These are phyloP conservation scores for Lateolabrax maculatus DNA, from an alignment of 2,797 vertebrate species.

Conservation along the genomic window DNA sequence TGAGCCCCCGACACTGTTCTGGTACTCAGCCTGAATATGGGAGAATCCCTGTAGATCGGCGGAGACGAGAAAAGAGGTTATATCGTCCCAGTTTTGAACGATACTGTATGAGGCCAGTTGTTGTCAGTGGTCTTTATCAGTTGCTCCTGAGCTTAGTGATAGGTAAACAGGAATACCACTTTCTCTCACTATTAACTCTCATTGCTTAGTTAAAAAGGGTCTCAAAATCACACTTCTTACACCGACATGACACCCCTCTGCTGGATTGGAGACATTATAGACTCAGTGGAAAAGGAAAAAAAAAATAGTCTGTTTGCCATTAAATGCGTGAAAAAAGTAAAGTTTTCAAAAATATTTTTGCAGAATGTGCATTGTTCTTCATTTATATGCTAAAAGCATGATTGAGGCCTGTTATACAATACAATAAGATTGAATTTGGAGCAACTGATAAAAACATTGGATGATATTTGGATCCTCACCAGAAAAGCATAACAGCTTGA, in stretches of 20 bases:
- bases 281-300: conserved; percentile 12
- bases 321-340: conserved; percentile 6
- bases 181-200: conserved; percentile 32
- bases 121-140: conserved; percentile 25
- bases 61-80: conserved; percentile 30
- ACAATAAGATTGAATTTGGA: background rate
- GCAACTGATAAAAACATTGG: background rate
- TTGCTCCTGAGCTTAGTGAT: conserved; percentile 3
- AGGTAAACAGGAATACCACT: background rate
- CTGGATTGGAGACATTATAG: conserved; percentile 31
- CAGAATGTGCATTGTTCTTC: background rate
- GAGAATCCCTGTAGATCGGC: conserved; percentile 90
- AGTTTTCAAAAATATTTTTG: background rate
- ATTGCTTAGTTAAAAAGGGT: conserved; percentile 30
- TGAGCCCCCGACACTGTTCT: conserved; percentile 91
- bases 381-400: background rate
- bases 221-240: conserved; percentile 27
- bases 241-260: conserved; percentile 21
- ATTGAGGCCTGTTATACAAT: background rate
- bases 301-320: conserved; percentile 3
- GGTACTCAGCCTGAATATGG: conserved; percentile 95
- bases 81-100: conserved; percentile 1
- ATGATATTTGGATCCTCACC: background rate
- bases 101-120: conserved; percentile 29
- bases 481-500: background rate